Percentiles rank a stretch among this genome's conserved stretches.
Evolutionary conservation across 2,797 vertebrate species (phyloP).

Genomic region (Zalophus californianus): DNA sequence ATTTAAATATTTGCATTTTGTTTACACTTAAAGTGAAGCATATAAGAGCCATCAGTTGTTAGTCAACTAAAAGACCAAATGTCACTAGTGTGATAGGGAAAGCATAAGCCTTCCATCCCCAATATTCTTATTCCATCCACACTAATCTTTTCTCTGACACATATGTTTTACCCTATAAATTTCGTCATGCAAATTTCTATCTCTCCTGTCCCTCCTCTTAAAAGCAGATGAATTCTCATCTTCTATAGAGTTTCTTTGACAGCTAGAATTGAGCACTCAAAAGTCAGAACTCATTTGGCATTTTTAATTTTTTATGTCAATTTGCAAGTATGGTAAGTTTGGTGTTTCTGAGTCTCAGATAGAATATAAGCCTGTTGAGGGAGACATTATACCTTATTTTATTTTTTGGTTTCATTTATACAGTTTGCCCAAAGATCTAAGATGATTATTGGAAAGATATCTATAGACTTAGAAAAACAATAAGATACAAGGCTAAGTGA

Average conservation of each 20-base stretch:
- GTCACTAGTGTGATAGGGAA: not conserved
- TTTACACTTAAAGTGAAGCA: not conserved
- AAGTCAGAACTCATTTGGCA: conserved; percentile 41
- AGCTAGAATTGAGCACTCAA: not conserved
- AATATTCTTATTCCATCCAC: not conserved
- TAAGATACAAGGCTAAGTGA: not conserved
- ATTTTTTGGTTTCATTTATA: conserved; percentile 9
- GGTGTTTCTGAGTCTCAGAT: not conserved
- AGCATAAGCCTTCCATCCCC: not conserved
- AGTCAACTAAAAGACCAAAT: not conserved
- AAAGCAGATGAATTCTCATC: not conserved
- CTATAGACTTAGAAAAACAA: not conserved
- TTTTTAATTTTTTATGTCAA: conserved; percentile 43
- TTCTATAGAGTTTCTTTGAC: conserved; percentile 26
- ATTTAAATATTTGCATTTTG: not conserved
- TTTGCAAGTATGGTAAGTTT: conserved; percentile 46
- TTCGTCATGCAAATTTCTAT: conserved; percentile 26
- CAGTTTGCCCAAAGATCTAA: not conserved
- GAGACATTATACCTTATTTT: not conserved
- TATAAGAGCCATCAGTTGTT: not conserved
- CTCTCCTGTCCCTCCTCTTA: not conserved
- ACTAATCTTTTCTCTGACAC: not conserved
- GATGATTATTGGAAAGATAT: not conserved
- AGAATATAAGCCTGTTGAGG: not conserved
- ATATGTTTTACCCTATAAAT: conserved; percentile 17